These are phyloP conservation scores for Mus spretus DNA, from an alignment of 2,797 vertebrate genomes.

Conservation along the genomic window DNA sequence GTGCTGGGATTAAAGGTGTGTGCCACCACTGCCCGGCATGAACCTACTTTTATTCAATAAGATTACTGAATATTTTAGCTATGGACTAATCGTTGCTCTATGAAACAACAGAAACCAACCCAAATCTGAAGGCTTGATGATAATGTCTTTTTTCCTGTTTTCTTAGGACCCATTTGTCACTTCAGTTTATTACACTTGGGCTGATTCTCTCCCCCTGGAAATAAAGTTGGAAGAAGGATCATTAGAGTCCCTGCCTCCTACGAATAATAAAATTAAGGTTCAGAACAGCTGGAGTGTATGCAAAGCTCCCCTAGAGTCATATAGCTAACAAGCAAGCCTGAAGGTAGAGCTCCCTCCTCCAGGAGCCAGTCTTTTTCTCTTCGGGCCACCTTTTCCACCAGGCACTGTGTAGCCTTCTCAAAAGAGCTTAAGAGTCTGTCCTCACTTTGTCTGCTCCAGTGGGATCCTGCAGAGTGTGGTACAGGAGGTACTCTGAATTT, in stretches of 20 bases:
- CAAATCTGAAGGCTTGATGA: conserved; percentile 28
- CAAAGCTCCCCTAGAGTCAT: not conserved
- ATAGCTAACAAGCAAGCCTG: not conserved
- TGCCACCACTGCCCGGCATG: not conserved
- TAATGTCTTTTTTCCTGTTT: conserved; percentile 29
- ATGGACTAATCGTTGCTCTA: conserved; percentile 44
- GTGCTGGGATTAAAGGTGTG: too few relatives aligned
- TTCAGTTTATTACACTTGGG: not conserved
- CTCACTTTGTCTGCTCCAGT: not conserved
- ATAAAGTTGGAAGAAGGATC: not conserved
- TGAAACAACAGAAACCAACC: not conserved
- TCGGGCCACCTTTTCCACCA: not conserved
- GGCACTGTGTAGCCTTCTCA: not conserved
- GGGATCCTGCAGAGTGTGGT: not conserved
- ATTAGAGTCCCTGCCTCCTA: conserved; percentile 4
- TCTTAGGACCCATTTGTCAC: conserved; percentile 53
- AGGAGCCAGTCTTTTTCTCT: not conserved
- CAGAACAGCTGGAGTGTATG: not conserved
- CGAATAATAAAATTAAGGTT: conserved; percentile 39
- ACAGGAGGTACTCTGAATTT: not conserved
- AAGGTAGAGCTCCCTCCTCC: not conserved
- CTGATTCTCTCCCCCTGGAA: conserved; percentile 48
- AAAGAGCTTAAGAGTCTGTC: not conserved
- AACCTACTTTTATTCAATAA: conserved; percentile 50
- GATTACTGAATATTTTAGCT: conserved; percentile 44